Base-by-base conservation (phyloP, 2,888 invertebrate genomes). In the Seira musarum region DNA sequence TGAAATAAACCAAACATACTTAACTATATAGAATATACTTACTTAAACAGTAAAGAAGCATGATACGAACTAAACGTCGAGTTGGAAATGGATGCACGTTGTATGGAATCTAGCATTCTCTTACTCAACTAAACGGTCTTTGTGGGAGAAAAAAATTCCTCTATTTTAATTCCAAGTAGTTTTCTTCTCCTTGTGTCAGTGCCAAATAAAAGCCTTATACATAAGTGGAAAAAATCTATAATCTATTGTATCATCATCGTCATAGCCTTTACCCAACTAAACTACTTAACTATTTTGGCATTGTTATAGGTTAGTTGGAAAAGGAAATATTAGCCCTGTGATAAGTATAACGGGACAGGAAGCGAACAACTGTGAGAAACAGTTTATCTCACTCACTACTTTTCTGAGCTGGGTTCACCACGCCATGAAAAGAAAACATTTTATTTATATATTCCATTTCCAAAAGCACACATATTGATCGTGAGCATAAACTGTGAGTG, bases 331-430 rank as follows among this genome's bases (percentile, higher is more conserved):
- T 57, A 5, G 40, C 57, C 57, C 17, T 57, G n/a, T n/a, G n/a
- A n/a, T n/a, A n/a, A n/a, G 5, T 57, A n/a, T n/a, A 57, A 57
- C 57, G 57, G 17, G n/a, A 57, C 57, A 57, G 57, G 57, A 57
- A 57, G 3, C 6, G 57, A 40, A 57, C 57, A 57, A 57, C 57
- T 57, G 57, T 57, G 57, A 57, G 57, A 57, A 40, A 57, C 57
- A 57, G 57, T 57, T 57, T 57, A 57, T 57, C 57, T 57, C 10
- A 3, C 40, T 40, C 40, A 40, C 40, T 40, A n/a, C n/a, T n/a
- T n/a, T n/a, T n/a, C n/a, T n/a, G n/a, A n/a, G n/a, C n/a, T 40
- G 40, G 6, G 13, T 40, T 40, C 40, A 40, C 40, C 40, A 57
- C n/a, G 17, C n/a, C n/a, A n/a, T n/a, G n/a, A n/a, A 57, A 17